These are phyloP conservation scores for Coenonympha arcania DNA, from an alignment of 2,888 invertebrate genomes.

Conservation along the genomic window DNA sequence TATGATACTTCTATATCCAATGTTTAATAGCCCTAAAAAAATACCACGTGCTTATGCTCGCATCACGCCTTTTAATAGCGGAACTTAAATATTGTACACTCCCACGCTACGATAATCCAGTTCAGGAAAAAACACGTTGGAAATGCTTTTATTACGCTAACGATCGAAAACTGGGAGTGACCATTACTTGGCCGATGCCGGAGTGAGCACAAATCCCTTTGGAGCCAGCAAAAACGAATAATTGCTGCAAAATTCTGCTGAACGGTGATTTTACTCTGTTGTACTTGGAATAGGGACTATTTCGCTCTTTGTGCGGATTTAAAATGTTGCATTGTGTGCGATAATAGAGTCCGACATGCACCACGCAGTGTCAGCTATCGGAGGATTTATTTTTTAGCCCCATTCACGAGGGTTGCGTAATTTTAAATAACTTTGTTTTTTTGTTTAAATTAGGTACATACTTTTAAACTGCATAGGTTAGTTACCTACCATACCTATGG, in stretches of 20 bases:
- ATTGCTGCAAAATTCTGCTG: slow-evolving; percentile 31
- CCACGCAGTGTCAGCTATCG: slow-evolving; percentile 36
- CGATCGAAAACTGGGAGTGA: slow-evolving; percentile 51
- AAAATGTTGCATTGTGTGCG: slow-evolving; percentile 1
- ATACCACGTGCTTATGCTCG: neutral
- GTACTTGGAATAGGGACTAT: neutral
- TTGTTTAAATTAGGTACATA: neutral
- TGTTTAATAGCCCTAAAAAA: no score
- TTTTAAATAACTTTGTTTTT: slow-evolving; percentile 45
- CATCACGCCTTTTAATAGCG: neutral
- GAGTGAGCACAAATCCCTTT: slow-evolving; percentile 41
- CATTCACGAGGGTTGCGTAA: slow-evolving; percentile 41
- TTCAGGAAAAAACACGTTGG: slow-evolving; percentile 24
- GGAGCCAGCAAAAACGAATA: slow-evolving; percentile 32
- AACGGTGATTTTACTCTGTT: slow-evolving; percentile 1
- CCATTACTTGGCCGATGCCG: slow-evolving; percentile 40
- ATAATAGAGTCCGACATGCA: neutral
- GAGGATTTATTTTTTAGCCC: slow-evolving; percentile 58
- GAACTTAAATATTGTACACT: slow-evolving; percentile 12
- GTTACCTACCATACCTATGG: no score
- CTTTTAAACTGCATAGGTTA: neutral
- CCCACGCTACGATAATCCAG: slow-evolving; percentile 26
- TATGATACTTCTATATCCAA: no score
- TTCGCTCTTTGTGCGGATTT: neutral
- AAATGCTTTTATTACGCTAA: slow-evolving; percentile 36